These are phyloP conservation scores for Salvelinus alpinus DNA, from an alignment of 2,113 vertebrate genomes.

Conservation along the genomic window DNA sequence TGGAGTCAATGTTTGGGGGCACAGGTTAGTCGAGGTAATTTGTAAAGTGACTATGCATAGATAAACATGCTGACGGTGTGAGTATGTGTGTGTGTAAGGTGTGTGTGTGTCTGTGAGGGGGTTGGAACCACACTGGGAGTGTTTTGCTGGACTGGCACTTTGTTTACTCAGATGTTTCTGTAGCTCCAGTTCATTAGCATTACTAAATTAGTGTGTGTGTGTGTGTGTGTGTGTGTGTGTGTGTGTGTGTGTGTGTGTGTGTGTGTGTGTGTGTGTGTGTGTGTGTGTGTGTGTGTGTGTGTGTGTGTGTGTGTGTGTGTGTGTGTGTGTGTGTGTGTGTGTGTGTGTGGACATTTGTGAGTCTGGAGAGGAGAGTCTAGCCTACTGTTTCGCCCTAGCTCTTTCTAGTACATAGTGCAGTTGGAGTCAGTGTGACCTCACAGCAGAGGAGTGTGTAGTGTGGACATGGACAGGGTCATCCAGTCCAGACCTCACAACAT, in stretches of 20 bases:
- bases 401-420: conserved; percentile 4
- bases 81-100: not conserved
- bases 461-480: too few species aligned
- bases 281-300: not conserved
- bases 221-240: not conserved
- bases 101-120: not conserved
- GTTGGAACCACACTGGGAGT: not conserved
- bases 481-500: too few species aligned
- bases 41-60: too few species aligned
- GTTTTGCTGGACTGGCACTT: conserved; percentile 8
- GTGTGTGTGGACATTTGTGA: too few species aligned
- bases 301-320: not conserved
- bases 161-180: conserved; percentile 32
- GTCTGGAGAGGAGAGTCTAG: not conserved
- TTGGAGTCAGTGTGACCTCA: not conserved
- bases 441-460: too few species aligned
- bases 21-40: not conserved
- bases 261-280: too few species aligned
- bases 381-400: not conserved
- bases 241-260: not conserved
- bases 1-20: too few species aligned
- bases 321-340: not conserved
- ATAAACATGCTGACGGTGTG: not conserved
- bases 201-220: not conserved
- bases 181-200: conserved; percentile 24